phyloP scores from a whole-genome alignment of 1,140 invertebrate genomes.

The Drosophila funebris region DNA sequence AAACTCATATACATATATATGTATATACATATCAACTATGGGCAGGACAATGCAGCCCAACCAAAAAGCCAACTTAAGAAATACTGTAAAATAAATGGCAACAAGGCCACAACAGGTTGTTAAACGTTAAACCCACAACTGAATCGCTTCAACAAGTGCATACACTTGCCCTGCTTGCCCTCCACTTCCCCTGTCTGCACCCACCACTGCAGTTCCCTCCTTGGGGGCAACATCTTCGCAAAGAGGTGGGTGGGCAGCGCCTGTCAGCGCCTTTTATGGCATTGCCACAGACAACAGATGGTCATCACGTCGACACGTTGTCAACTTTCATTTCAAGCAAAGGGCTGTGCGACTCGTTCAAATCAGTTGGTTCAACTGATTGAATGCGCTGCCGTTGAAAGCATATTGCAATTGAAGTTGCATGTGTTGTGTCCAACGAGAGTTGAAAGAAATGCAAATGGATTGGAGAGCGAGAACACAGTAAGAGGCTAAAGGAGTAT shows the following conservation, averaged over 20 bases:
- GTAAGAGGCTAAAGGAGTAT: neutral
- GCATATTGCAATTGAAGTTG: conserved; percentile 9
- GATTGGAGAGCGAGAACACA: neutral
- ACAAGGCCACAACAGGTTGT: conserved; percentile 34
- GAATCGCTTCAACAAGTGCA: conserved; percentile 17
- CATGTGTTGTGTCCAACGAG: neutral
- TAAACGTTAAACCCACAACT: conserved; percentile 30
- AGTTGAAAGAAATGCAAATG: neutral
- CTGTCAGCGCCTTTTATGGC: conserved; percentile 41
- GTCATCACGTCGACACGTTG: conserved; percentile 63
- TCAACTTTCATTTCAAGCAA: conserved; percentile 66
- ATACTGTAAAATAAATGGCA: neutral
- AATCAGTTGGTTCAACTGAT: neutral
- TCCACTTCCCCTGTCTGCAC: neutral
- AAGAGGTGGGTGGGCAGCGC: conserved; percentile 43
- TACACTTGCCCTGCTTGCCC: neutral
- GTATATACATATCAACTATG: neutral
- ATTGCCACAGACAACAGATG: conserved; percentile 51
- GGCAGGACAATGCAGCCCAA: conserved; percentile 16
- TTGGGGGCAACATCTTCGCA: neutral
- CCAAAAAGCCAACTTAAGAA: conserved; percentile 6
- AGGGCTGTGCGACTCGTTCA: conserved; percentile 4
- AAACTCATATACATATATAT: no score
- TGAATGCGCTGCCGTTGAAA: conserved; percentile 11
- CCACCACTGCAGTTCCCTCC: neutral